Evolutionary conservation across 2,113 vertebrate genomes (phyloP), one percentile per base, ranked within the genome.

Genomic region (Burhinus oedicnemus): DNA sequence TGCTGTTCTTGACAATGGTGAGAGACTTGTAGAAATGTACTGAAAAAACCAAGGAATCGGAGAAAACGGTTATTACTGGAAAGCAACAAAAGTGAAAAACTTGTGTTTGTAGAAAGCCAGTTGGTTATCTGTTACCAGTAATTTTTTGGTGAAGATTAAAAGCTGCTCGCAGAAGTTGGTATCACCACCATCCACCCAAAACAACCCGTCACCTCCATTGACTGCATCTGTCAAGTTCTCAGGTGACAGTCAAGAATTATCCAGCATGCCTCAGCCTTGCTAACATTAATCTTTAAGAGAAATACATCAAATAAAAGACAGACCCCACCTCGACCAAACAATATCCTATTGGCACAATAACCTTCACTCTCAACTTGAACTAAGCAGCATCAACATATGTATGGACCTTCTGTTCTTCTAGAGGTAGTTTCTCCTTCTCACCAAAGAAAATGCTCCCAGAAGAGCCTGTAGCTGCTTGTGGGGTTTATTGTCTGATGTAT

Each of bases 161-260:
- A 89, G 11, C 45, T 87, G 77, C 77, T 61, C 14, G 8, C 20
- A n/a, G 75, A 44, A 68, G 22, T 61, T 58, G 21, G 16, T 32
- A 32, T 51, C 29, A 57, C 38, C n/a, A 42, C 36, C 34, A 61
- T 19, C n/a, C 44, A 52, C 64, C 16, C 6, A 9, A 80, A 89
- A n/a, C 54, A 69, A 7, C 36, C 25, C 0, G 0, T 40, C 62
- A 42, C 32, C 38, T 69, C 72, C 5, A 2, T 15, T 78, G 69
- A n/a, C 30, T 25, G 65, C 36, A 34, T n/a, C 32, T 69, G 20
- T 51, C 70, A 76, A 10, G 10, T 47, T 83, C 54, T 87, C 58
- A 83, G 13, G 9, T 80, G 72, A 23, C 64, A 83, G 38, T 18
- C n/a, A 74, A 61, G 44, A 40, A 61, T 89, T 87, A 80, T n/a